phyloP scores from a whole-genome alignment of 2,113 vertebrate species.

The Boulengeromyrus knoepffleri region DNA sequence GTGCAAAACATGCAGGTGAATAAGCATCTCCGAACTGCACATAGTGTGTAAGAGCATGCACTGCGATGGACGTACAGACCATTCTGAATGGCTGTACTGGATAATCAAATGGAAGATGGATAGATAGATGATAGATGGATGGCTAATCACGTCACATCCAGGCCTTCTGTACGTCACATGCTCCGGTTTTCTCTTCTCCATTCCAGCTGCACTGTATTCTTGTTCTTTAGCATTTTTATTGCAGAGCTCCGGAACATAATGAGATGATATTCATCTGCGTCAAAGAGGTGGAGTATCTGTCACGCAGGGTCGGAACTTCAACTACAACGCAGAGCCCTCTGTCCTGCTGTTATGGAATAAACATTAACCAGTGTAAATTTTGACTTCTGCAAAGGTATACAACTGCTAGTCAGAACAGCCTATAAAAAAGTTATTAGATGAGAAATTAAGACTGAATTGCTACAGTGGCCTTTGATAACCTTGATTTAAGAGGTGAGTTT shows the following conservation, averaged over 20 bases:
- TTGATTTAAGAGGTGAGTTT: background rate
- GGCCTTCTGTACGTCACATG: background rate
- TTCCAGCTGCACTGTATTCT: background rate
- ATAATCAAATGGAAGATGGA: background rate
- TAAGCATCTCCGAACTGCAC: background rate
- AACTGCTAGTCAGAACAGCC: background rate
- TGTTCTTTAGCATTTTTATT: background rate
- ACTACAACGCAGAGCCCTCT: background rate
- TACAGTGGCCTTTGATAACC: background rate
- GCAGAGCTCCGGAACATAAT: background rate
- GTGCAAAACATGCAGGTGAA: background rate
- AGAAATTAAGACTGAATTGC: background rate
- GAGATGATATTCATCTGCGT: background rate
- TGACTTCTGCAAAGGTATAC: background rate
- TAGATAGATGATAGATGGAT: background rate
- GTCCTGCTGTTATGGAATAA: background rate
- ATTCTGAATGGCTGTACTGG: background rate
- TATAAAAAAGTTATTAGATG: background rate
- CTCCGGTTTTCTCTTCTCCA: background rate
- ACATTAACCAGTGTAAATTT: background rate
- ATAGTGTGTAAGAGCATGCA: background rate
- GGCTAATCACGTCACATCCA: background rate
- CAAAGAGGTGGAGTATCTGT: background rate
- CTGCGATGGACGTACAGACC: background rate
- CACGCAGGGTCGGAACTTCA: background rate